Base-by-base conservation (phyloP, 2,113 vertebrate species). In the Leptosomus discolor region DNA sequence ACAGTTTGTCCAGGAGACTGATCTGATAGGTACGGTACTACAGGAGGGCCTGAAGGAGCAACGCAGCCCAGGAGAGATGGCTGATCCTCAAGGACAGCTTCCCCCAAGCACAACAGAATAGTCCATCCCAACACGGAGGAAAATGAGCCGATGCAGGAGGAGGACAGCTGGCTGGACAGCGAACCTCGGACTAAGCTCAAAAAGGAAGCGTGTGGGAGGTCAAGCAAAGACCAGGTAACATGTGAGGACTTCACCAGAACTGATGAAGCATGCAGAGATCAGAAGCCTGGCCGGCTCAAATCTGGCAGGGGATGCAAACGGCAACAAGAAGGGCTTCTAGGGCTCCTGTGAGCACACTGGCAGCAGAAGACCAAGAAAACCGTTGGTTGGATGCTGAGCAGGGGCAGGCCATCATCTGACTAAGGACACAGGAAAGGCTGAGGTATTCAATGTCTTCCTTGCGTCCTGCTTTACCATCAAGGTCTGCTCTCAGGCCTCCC, bases 331-430 rank as follows among this genome's bases (percentile, higher is more conserved):
- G 41, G 29, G 23, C 43, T 70, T 69, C 41, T 14, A 39, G 12
- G 13, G 57, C 64, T 71, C 20, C 53, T 61, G 18, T 26, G 32
- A 36, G 51, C 39, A 65, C n/a, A 8, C 13, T 12, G 14, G 57
- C n/a, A 82, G 77, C 45, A 58, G 53, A 45, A 53, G 24, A 63
- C 19, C 30, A 71, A 48, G 51, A 71, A 54, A 30, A 43, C 16
- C 1, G 3, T 17, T 12, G 14, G 15, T 3, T 0, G 0, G 50
- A 19, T 58, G 79, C 24, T 41, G 48, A 74, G 43, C 48, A 79
- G 50, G n/a, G 37, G 48, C 53, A 57, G 32, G 21, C 2, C 0
- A 51, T 36, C n/a, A 48, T 30, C 36, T 36, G 46, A 39, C 8
- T 20, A 39, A 63, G 48, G 48, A 63, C 60, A 57, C 26, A 21